Evolutionary conservation across 2,888 invertebrate species (phyloP), one percentile per base, ranked within the genome.

Genomic region (Acrobasis suavella): DNA sequence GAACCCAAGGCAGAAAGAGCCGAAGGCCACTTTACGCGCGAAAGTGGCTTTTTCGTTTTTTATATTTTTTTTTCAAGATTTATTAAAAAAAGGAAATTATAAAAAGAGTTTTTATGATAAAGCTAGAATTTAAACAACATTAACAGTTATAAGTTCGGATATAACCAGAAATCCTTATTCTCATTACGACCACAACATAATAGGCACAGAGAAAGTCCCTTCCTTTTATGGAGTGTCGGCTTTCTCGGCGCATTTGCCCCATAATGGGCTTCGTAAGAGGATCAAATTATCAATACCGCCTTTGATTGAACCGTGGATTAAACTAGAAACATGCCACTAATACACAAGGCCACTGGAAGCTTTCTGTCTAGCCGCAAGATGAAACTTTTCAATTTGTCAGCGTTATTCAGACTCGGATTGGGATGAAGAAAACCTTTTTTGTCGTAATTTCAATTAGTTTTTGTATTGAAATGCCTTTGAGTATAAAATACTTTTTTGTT

Each of bases 241-340:
- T 85, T 84, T 86, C 85, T 72, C 77, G 68, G 67, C 69, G 74
- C 81, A 84, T 84, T 85, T 82, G 78, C 70, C 65, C 81, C 81
- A 74, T 86, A 85, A 85, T 80, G 75, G 80, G 77, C 65, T 70
- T 66, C 68, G 77, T 72, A 77, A 81, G 82, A 81, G 79, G 80
- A 81, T 79, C 75, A 78, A 79, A 82, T 81, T 78, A 81, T 81
- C 79, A 60, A 60, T 60, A 50, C 58, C 32, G 59, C 50, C 59
- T 50, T 60, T 60, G 59, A 60, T 60, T 60, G 59, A 17, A 50
- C 14, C 37, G 17, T 50, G 58, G 58, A 59, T 59, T 59, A 59
- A 46, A 46, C 14, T 58, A 58, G 38, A 38, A 46, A 46, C 5
- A 42, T 56, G 46, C 56, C 17, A 42, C 59, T 59, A 50, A 38